These are phyloP conservation scores for Sebastes kiyomatsui DNA, from an alignment of 2,797 vertebrate species.

Conservation along the genomic window DNA sequence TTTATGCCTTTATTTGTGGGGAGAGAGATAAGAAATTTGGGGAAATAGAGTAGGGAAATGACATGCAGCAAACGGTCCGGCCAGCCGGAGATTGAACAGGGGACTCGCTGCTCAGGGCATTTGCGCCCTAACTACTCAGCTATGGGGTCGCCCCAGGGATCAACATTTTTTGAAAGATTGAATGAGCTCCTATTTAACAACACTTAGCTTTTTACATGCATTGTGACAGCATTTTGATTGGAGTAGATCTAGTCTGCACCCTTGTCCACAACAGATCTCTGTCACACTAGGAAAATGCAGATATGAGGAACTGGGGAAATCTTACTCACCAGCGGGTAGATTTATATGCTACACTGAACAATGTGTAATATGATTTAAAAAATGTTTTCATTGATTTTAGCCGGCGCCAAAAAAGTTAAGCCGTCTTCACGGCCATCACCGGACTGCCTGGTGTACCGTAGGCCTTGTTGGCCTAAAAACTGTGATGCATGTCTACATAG, in stretches of 20 bases:
- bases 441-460: neutral
- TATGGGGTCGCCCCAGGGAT: neutral
- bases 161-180: neutral
- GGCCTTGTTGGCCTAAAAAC: conserved; percentile 5
- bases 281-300: neutral
- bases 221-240: neutral
- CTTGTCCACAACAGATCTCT: neutral
- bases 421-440: conserved; percentile 2
- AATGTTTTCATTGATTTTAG: conserved; percentile 18
- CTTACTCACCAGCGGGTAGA: no score
- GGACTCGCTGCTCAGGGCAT: no score
- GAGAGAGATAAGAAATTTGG: no score
- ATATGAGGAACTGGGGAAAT: neutral
- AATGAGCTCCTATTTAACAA: neutral
- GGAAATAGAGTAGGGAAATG: no score
- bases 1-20: no score
- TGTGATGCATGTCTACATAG: conserved; percentile 1
- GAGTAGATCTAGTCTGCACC: neutral
- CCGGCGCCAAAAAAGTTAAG: neutral
- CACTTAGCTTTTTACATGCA: neutral
- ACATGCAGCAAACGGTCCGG: no score
- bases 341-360: conserved; percentile 14
- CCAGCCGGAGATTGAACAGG: no score
- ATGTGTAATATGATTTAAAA: conserved; percentile 18
- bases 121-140: no score